Evolutionary conservation across 2,113 vertebrate genomes (phyloP), one percentile per base, ranked within the genome.

Genomic region (Xiphophorus hellerii): DNA sequence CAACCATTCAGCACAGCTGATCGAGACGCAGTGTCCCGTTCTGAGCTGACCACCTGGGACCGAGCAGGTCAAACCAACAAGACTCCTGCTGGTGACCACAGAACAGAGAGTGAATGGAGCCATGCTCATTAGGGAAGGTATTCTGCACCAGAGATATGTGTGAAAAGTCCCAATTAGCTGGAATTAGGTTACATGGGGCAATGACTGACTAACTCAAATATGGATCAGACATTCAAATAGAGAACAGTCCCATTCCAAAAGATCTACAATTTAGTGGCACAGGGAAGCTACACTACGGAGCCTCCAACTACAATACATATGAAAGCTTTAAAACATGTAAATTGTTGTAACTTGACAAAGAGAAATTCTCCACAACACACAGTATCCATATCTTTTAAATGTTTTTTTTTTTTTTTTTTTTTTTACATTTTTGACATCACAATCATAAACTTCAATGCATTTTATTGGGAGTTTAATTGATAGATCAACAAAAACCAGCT

Each of bases 161-260:
- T 91, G 91, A 93, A 93, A 92, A 92, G 89, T 88, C 72, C 90
- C 90, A 92, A 91, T 93, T 93, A 93, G 90, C 85, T 89, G 84
- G 90, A 92, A 93, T 93, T 91, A 91, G 80, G 73, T 64, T 83
- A 76, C 81, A 84, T 60, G 3, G 62, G 51, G 73, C 62, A 67
- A 83, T 35, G 42, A 78, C 11, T 39, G 72, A 74, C 39, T 61
- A 74, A 84, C 77, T 91, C 84, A 91, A 77, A 77, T 82, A 91
- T 88, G 88, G 90, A 92, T 90, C 89, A 77, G 81, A 76, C 33
- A 73, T 66, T 54, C 29, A 58, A 66, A 51, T 27, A 48, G 27
- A 67, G 71, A 78, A 81, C 17, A 44, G 69, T 71, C 48, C 64
- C 71, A 80, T 89, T 88, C 70, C 73, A 82, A 48, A 37, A 29